Evolutionary conservation across 2,888 invertebrate genomes (phyloP).

Genomic region (Himalopsyche kuldschensis): DNA sequence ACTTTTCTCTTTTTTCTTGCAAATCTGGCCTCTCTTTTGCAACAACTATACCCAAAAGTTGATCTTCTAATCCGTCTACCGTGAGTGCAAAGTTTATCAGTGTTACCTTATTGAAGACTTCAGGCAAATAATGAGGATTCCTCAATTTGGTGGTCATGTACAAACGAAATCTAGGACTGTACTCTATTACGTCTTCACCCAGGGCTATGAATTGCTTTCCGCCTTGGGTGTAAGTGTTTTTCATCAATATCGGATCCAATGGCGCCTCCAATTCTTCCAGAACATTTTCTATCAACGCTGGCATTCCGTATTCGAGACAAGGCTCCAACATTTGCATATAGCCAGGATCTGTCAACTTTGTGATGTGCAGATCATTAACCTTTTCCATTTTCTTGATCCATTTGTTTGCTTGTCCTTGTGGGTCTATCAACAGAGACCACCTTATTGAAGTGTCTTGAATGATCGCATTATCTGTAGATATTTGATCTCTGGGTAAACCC

Average conservation of each 20-base stretch:
- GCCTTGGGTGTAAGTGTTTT: slow-evolving; percentile 73
- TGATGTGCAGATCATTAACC: slow-evolving; percentile 66
- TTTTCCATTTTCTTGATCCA: slow-evolving; percentile 87
- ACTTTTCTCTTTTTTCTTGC: slow-evolving; percentile 76
- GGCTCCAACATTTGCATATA: slow-evolving; percentile 77
- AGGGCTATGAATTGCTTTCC: slow-evolving; percentile 74
- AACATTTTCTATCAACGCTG: slow-evolving; percentile 76
- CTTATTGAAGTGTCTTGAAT: slow-evolving; percentile 78
- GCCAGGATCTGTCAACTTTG: slow-evolving; percentile 74
- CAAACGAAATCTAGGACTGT: slow-evolving; percentile 72
- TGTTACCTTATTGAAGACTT: slow-evolving; percentile 81
- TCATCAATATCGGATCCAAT: slow-evolving; percentile 74
- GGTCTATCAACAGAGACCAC: slow-evolving; percentile 82
- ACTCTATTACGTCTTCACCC: slow-evolving; percentile 78
- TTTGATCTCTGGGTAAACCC: slow-evolving; percentile 77
- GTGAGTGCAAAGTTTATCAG: slow-evolving; percentile 84
- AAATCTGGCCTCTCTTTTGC: slow-evolving; percentile 84
- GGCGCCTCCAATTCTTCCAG: slow-evolving; percentile 78
- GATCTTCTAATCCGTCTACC: slow-evolving; percentile 80
- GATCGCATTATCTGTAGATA: slow-evolving; percentile 83
- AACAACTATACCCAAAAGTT: slow-evolving; percentile 80
- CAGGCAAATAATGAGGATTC: slow-evolving; percentile 85
- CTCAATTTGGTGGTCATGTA: slow-evolving; percentile 82
- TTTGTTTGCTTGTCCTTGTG: slow-evolving; percentile 82
- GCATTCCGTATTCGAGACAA: slow-evolving; percentile 75